Evolutionary conservation across 2,797 vertebrate genomes (phyloP), one percentile per base, ranked within the genome.

Genomic region (Eutrigla gurnardus): DNA sequence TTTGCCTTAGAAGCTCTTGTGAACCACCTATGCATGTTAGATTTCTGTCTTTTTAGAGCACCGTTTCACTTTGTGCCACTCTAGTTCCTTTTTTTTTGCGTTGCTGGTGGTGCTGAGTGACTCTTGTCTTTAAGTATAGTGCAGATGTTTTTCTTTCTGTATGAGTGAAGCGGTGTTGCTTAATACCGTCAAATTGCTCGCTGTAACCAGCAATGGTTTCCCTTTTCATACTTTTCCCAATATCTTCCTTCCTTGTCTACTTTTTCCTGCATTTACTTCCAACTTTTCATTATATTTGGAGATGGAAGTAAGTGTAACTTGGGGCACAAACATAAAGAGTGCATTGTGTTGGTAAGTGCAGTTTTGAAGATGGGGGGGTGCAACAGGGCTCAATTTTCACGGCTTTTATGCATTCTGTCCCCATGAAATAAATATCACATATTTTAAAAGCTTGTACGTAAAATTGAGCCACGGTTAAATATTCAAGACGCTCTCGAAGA

Each of bases 341-440:
- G 61, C 79, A 81, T 88, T 88, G 68, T 89, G 85, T 83, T 83
- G 70, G 77, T 90, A 89, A 91, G 83, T 89, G 85, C 70, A 72
- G 82, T 84, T 88, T 71, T 79, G 45, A 85, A 85, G 13, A 33
- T 80, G 70, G 40, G 33, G 46, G 74, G 72, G 86, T 73, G 91
- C 87, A 92, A 92, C 89, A 91, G 73, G 84, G 66, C 70, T 84
- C 59, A 74, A 64, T 89, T 90, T 90, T 80, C n/a, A 37, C 6
- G 5, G 82, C 83, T 93, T 93, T 94, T 91, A 93, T 76, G 83
- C 90, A 85, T 93, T 94, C 93, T 93, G 92, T 94, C 81, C 83
- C 90, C 90, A 95, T 95, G 80, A 95, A 95, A 95, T 94, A 95
- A 95, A 95, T 88, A 95, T 95, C 85, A 87, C 82, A 70, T 82